These are phyloP conservation scores for Steinernema hermaphroditum DNA, from an alignment of 2,888 invertebrate species.

Conservation along the genomic window DNA sequence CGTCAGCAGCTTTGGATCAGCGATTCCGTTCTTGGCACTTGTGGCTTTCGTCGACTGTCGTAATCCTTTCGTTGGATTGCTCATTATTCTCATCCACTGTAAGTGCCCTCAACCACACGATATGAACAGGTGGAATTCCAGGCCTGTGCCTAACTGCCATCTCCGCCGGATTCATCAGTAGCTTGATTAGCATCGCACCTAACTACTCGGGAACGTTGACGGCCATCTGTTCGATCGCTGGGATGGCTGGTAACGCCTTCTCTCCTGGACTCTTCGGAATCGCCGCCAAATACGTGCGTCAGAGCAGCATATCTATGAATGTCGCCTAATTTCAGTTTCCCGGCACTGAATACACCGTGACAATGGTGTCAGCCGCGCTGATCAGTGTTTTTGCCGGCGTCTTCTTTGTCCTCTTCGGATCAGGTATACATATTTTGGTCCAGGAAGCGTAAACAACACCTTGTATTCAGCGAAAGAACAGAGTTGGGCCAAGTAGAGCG, in stretches of 20 bases:
- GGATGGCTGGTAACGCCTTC: constrained; percentile 7
- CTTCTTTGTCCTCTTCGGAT: background rate
- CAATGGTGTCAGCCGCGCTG: background rate
- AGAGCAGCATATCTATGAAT: background rate
- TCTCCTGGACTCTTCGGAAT: constrained; percentile 1
- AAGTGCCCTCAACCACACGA: background rate
- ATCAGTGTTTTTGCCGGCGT: background rate
- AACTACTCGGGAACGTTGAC: background rate
- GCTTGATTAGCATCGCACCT: background rate
- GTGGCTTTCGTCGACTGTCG: background rate
- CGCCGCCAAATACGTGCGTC: background rate
- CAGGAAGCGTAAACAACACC: too few relatives aligned
- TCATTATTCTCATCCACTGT: background rate
- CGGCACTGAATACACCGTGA: background rate
- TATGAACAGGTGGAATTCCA: too few relatives aligned
- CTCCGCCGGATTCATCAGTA: constrained; percentile 12
- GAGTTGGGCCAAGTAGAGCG: too few relatives aligned
- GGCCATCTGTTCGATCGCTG: background rate
- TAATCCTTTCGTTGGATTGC: background rate
- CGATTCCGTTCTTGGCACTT: background rate
- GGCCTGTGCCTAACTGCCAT: constrained; percentile 4
- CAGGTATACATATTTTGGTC: background rate
- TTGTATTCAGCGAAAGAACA: too few relatives aligned
- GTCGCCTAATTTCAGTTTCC: background rate
- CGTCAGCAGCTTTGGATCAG: background rate